Base-by-base conservation (phyloP, 2,888 invertebrate species). In the Salticus scenicus region DNA sequence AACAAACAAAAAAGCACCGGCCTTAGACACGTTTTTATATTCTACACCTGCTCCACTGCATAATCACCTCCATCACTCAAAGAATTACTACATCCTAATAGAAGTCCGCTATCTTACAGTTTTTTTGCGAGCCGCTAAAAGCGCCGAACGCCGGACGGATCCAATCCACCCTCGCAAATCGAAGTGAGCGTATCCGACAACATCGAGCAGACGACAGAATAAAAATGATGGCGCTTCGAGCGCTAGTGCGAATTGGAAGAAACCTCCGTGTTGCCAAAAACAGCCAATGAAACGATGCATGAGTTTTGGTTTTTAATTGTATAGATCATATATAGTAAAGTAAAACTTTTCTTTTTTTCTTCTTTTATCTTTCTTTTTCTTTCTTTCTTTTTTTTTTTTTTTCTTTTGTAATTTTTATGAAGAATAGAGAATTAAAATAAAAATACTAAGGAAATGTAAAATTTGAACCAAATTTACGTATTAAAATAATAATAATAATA, bases 121-220 rank as follows among this genome's bases (percentile, higher is more conserved):
- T 47, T 47, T 47, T 47, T 5, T 47, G 37, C 37, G 37, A 7
- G 10, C 37, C 7, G 37, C 4, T 10, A 37, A 37, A 10, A 4
- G 37, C 37, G 37, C 7, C 37, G 37, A 37, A 31, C 24, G 28
- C 41, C 73, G 47, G 14, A 31, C 64, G 57, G 57, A 57, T 57
- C 57, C 57, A 27, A 64, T 71, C 75, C 75, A 82, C 75, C 82
- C 81, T 81, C 81, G 67, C 81, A 74, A 74, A 81, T 81, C 81
- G 69, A 81, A 81, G 81, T 81, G 81, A 81, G 74, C 57, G 74
- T 41, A 73, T 57, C 74, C 81, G 28, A 8, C 81, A n/a, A 66
- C 30, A 47, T 41, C 42, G 47, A 69, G 63, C 81, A 74, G 79
- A 79, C 74, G 69, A 72, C 66, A 20, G 69, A 51, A 31, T 33